Evolutionary conservation across 2,113 vertebrate species (phyloP).

Genomic region (Erpornis zantholeuca): DNA sequence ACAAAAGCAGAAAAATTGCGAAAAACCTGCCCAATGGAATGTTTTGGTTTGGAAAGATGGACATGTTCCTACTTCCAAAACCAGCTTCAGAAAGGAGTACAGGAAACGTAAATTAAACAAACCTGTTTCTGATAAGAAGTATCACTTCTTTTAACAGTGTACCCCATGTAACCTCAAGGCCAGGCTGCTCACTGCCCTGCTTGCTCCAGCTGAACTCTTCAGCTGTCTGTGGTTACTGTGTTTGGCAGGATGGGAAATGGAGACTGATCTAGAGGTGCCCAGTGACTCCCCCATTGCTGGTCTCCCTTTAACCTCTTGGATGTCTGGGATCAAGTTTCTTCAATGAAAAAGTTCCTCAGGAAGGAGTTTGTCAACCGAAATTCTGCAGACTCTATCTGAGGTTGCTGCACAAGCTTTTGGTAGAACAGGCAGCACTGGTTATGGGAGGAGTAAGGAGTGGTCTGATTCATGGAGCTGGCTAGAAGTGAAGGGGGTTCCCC

Average conservation of each 20-base stretch:
- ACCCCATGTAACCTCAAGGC: background rate
- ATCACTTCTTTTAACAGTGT: background rate
- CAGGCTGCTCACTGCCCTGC: background rate
- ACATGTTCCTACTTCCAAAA: background rate
- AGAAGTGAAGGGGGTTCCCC: background rate
- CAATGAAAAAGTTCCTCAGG: background rate
- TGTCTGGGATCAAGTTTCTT: background rate
- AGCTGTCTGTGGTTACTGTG: background rate
- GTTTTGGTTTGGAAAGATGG: background rate
- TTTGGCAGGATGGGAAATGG: background rate
- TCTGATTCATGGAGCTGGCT: background rate
- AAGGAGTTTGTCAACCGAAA: background rate
- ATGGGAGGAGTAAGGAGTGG: background rate
- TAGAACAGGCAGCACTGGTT: background rate
- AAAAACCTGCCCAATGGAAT: background rate
- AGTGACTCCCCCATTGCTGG: background rate
- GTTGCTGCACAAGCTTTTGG: background rate
- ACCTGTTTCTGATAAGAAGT: background rate
- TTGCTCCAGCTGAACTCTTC: background rate
- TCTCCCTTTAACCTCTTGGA: background rate
- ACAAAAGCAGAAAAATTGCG: background rate
- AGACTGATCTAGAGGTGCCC: accelerated
- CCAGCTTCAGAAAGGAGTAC: background rate
- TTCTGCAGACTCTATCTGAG: background rate
- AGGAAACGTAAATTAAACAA: background rate